Evolutionary conservation across 2,888 invertebrate species (phyloP), one percentile per base, ranked within the genome.

Genomic region (Pachycephus smyrnensis): DNA sequence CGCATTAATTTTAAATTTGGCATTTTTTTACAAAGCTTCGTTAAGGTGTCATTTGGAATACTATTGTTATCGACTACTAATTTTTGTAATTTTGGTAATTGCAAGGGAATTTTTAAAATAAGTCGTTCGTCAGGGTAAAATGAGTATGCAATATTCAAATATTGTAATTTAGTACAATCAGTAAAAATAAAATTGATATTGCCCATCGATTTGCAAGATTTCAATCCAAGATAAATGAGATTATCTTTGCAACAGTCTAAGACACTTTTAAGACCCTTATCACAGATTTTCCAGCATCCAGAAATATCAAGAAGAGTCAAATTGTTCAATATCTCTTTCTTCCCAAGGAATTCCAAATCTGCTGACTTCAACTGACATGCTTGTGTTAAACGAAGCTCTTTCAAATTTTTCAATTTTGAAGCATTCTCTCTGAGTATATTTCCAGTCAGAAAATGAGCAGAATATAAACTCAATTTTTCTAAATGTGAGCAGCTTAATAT

Each of bases 401-500:
- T 77, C 40, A 77, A 75, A 35, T 37, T 30, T 15, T 69, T 23
- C 1, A 77, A 35, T 23, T 71, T 77, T 12, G 69, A 12, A 36
- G 69, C 15, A 31, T 77, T 30, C 32, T 75, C 35, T 15, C 69
- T 30, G 30, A 77, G 71, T 75, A 75, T 30, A 37, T 77, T 75
- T 3, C 77, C 40, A 15, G 75, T 77, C 3, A 77, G 75, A 12
- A 77, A 77, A 15, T 69, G 71, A 69, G 77, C 77, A 23, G 73
- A 55, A 11, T 69, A 33, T 32, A 77, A 75, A 75, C 77, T 75
- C 40, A 77, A 40, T 32, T 30, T 36, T n/a, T 75, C 55, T 71
- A 77, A 75, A 75, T 77, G n/a, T 31, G 69, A 36, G 23, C 75
- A 77, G 75, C 77, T 75, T 12, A 77, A 68, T 75, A 77, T 77